Conservation (phyloP, 2,888 invertebrate species). For the Drosophila dives region DNA sequence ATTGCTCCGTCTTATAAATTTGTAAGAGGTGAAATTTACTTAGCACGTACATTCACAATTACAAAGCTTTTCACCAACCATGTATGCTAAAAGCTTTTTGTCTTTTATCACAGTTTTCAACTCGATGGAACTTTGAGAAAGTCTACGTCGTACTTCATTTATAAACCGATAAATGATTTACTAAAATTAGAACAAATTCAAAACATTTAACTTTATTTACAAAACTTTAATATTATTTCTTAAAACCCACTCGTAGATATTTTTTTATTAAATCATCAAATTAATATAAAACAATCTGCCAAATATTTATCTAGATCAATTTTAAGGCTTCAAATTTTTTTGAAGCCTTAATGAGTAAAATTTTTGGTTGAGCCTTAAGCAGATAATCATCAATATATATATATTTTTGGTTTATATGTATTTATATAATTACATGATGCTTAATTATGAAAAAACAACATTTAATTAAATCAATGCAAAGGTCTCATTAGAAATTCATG, state of each 20-base stretch:
- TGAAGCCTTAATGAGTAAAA: not conserved
- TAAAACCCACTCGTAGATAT: not conserved
- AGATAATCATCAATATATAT: slow-evolving; percentile 1
- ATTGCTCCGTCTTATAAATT: not conserved
- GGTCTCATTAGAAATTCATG: slow-evolving; percentile 46
- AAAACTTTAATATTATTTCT: not conserved
- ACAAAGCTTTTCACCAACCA: not conserved
- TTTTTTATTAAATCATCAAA: too few species aligned
- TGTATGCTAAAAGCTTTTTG: slow-evolving; percentile 6
- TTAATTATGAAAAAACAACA: slow-evolving; percentile 39
- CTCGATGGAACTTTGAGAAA: not conserved
- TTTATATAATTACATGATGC: slow-evolving; percentile 35
- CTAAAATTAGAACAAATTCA: not conserved
- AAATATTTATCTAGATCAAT: not conserved
- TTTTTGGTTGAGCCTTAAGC: not conserved
- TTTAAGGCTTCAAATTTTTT: not conserved
- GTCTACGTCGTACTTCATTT: not conserved
- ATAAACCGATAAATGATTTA: not conserved
- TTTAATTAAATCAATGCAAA: slow-evolving; percentile 59
- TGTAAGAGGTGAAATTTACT: slow-evolving; percentile 1
- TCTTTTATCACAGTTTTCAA: slow-evolving; percentile 1
- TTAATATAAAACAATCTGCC: not conserved
- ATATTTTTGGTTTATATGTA: slow-evolving; percentile 10
- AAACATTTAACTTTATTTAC: not conserved
- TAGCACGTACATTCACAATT: not conserved